Percentiles rank a stretch among this genome's conserved stretches.
Evolutionary conservation across 1,140 invertebrate species (phyloP).

Genomic region (Bombus difficillimus): DNA sequence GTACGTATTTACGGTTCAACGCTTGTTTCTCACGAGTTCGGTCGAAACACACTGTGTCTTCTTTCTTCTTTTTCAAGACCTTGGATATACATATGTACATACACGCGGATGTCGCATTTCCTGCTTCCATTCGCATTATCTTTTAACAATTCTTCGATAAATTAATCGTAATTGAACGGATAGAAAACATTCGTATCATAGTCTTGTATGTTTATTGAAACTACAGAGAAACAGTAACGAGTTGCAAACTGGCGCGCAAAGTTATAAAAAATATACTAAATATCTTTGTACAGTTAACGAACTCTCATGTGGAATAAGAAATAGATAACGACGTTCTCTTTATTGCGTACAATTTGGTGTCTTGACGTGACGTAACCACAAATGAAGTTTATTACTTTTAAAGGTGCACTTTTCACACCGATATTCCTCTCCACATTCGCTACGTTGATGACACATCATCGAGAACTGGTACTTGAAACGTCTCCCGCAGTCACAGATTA

Average conservation of each 20-base stretch:
- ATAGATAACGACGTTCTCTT: not conserved
- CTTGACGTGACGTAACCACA: conserved; percentile 42
- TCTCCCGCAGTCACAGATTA: conserved; percentile 65
- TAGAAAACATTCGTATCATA: not conserved
- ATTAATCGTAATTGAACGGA: not conserved
- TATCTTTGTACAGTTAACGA: not conserved
- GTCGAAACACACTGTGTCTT: not conserved
- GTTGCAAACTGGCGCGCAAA: no score
- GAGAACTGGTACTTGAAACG: conserved; percentile 79
- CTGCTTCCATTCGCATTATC: no score
- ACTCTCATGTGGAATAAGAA: not conserved
- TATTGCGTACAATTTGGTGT: not conserved
- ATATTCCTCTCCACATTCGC: conserved; percentile 80
- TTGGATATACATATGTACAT: not conserved
- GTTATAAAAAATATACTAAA: not conserved
- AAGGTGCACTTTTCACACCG: conserved; percentile 63
- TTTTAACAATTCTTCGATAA: no score
- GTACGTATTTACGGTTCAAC: not conserved
- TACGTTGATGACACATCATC: conserved; percentile 80
- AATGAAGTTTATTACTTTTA: conserved; percentile 19
- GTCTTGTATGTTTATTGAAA: not conserved
- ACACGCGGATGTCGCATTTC: no score
- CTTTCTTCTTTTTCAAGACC: conserved; percentile 10
- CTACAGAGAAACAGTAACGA: not conserved
- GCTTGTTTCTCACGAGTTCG: not conserved